Evolutionary conservation across 1,140 invertebrate genomes (phyloP), one percentile per base, ranked within the genome.

Genomic region (Drosophila obscura): DNA sequence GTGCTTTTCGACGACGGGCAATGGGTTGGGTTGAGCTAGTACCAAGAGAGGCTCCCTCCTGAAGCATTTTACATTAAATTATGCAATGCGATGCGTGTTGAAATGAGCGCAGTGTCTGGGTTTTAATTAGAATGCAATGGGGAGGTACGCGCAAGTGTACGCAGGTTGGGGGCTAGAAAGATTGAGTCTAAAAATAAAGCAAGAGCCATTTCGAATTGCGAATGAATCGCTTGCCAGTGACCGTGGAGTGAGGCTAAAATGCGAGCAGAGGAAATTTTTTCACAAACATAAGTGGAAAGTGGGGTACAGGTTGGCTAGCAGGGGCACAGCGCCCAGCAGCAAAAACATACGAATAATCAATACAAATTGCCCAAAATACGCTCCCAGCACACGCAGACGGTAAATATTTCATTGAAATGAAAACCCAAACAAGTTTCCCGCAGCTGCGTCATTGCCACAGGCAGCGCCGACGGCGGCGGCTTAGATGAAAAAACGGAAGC

Each of bases 61-160:
- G 3, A 9, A 31, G 11, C 35, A 39, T 28, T 39, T 13, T 5
- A 52, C 65, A 82, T 81, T 87, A 75, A 65, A 53, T 87, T 87
- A 87, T 88, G 83, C 83, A 87, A 87, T 68, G 66, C 64, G 63
- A 73, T 88, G 71, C 63, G 77, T 81, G 67, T 80, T 58, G 76
- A 84, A 87, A 88, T 80, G 83, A 83, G 83, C 79, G 59, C 83
- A 87, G 26, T 73, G 73, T 57, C 75, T 58, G 61, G 61, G 58
- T 77, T 84, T 88, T 82, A 88, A 82, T 87, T 88, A 87, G 83
- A 87, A 79, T 88, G 79, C 78, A 87, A 82, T 82, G 81, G 52
- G 82, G 66, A 71, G 58, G 61, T 62, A 67, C 50, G 49, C 1
- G 31, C 8, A 9, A 31, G 3, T 31, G 8, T n/a, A 43, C 41